Evolutionary conservation across 92 coral and sea anemone species (phyloP), one percentile per base, ranked within the genome.

Genomic region (Zoanthus sociatus): DNA sequence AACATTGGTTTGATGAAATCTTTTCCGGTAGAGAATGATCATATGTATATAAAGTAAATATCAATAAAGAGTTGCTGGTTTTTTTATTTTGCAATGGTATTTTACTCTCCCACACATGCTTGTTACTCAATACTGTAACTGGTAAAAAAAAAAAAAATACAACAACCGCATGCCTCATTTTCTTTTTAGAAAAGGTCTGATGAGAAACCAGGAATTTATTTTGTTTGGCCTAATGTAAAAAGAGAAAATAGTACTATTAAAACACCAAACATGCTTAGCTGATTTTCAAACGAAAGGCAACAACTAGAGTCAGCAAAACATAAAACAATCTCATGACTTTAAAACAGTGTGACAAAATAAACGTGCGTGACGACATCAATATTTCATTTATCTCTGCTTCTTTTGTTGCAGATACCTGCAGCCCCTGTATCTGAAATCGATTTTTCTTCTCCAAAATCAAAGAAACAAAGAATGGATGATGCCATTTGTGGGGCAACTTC

Each of bases 381-480:
- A 71, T 20, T 66, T 69, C 47, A 32, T 72, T 50, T 73, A 71
- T 61, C 32, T 83, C 47, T 9, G 73, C 66, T 32, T 7, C 20
- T 26, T 47, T 84, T 71, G 61, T 84, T 84, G 78, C 50, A 84
- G 88, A 64, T 71, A 54, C 66, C 81, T 33, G 69, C 70, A 44
- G 55, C 81, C 66, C 81, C 64, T 11, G 81, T 84, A 20, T 46
- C 81, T 16, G 70, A 84, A 21, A 84, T 84, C n/a, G 81, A 84
- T 73, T 84, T 84, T 16, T 84, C 88, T 26, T 84, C 88, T 17
- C 63, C 88, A 5, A 84, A 73, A 84, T 60, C 88, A 31, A 88
- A 78, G 64, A 89, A 89, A 68, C 78, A 33, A 50, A 74, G 84
- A 70, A 78, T 89, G 64, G 92, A 89, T 76, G 83, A 89, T 44